Evolutionary conservation across 2,113 vertebrate genomes (phyloP), one percentile per base, ranked within the genome.

Genomic region (Cyphomyrus plagiostoma): DNA sequence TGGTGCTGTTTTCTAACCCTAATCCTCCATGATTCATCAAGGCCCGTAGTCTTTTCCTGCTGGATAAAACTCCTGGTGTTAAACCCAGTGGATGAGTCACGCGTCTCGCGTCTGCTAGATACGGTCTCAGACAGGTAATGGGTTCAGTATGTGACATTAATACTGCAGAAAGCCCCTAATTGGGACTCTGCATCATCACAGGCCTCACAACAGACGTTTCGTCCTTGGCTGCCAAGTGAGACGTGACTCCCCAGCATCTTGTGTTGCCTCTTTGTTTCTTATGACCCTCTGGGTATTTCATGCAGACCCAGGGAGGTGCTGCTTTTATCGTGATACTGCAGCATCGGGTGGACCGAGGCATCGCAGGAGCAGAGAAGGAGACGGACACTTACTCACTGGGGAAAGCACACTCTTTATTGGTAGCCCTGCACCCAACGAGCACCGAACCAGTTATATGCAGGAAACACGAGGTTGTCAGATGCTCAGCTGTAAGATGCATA

Each of bases 51-150:
- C n/a, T 50, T 48, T 49, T n/a, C 45, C 9, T 49, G 83, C 17
- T 48, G 83, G 45, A 86, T 85, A 26, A 49, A 50, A 49, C 83
- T 49, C 46, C 23, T 85, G 83, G 83, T 85, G 83, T 49, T 50
- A 86, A 86, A 86, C 83, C 48, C 83, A 86, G 83, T n/a, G 23
- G n/a, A 86, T 86, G 83, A 86, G 83, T 86, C 83, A 86, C n/a
- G 83, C 45, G 1, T n/a, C 23, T 49, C 46, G 26, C 39, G 45
- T 45, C 82, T 85, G 82, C 82, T 85, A 45, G 62, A 30, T 70
- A 70, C 13, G n/a, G 74, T 80, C 35, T 80, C 74, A 80, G 35
- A 42, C 74, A 80, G 74, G 74, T 80, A 80, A 80, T 42, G 17
- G 74, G 11, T 80, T 80, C 74, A 80, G 74, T 39, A 80, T 80